phyloP scores from a whole-genome alignment of 2,113 vertebrate genomes.

The Cichladusa arquata region DNA sequence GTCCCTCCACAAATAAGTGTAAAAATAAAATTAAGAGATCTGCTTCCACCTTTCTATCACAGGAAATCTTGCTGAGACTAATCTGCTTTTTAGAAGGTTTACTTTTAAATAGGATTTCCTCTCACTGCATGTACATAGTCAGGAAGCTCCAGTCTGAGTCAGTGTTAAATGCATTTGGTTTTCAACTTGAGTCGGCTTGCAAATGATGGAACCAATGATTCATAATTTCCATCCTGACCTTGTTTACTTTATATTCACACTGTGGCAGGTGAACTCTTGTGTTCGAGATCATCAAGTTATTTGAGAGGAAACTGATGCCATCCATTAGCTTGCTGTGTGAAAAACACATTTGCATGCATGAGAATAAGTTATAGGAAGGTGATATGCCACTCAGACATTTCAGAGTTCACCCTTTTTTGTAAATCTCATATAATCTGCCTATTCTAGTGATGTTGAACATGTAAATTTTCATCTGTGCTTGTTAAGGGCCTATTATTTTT shows the following conservation, averaged over 20 bases:
- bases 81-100: conserved; percentile 40
- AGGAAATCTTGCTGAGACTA: conserved; percentile 28
- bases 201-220: conserved; percentile 69
- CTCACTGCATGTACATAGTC: conserved; percentile 16
- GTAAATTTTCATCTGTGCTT: background rate
- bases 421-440: background rate
- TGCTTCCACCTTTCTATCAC: background rate
- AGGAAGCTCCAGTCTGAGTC: conserved; percentile 73
- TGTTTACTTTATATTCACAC: conserved; percentile 25
- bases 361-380: background rate
- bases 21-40: background rate
- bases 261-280: conserved; percentile 24
- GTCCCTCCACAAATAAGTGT: background rate
- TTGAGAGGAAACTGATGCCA: background rate
- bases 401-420: background rate
- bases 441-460: background rate
- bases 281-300: background rate
- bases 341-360: background rate
- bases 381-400: background rate
- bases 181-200: conserved; percentile 52
- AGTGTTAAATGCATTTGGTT: conserved; percentile 67
- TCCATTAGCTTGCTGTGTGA: background rate
- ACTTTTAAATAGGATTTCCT: conserved; percentile 70
- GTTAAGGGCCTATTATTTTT: background rate
- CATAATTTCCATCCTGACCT: conserved; percentile 67